These are phyloP conservation scores for Gymnothorax reevesii DNA, from an alignment of 2,797 vertebrate genomes.

Conservation along the genomic window DNA sequence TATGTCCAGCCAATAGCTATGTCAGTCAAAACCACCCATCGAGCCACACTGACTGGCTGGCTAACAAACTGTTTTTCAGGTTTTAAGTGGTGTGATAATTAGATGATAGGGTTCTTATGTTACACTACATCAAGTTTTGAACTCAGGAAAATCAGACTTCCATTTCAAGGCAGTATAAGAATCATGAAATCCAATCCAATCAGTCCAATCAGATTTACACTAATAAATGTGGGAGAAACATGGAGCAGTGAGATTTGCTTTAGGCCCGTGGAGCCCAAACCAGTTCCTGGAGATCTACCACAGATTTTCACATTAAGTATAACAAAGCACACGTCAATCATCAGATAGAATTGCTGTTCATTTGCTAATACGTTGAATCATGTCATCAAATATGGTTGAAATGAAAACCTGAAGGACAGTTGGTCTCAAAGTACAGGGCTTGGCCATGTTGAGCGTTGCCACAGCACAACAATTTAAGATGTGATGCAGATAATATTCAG, in stretches of 20 bases:
- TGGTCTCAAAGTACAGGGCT: too few relatives aligned
- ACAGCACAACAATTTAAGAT: not conserved
- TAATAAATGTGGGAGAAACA: not conserved
- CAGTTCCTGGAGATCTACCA: not conserved
- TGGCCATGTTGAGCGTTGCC: not conserved
- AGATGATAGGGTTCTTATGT: not conserved
- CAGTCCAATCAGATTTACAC: not conserved
- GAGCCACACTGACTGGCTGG: not conserved
- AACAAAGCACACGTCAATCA: too few relatives aligned
- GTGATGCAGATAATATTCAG: not conserved
- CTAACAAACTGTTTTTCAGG: not conserved
- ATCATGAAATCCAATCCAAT: not conserved
- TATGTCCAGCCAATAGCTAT: slow-evolving; percentile 47
- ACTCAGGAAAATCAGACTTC: not conserved
- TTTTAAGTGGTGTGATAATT: not conserved
- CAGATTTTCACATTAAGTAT: not conserved
- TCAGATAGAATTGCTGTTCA: too few relatives aligned
- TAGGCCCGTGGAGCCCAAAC: not conserved
- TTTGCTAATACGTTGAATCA: too few relatives aligned
- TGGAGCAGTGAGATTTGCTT: not conserved
- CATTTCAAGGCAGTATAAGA: not conserved
- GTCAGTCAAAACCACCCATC: slow-evolving; percentile 51
- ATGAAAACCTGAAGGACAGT: too few relatives aligned
- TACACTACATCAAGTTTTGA: not conserved
- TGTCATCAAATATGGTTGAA: too few relatives aligned